Evolutionary conservation across 2,888 invertebrate species (phyloP), one percentile per base, ranked within the genome.

Genomic region (Eurytoma adleriae): DNA sequence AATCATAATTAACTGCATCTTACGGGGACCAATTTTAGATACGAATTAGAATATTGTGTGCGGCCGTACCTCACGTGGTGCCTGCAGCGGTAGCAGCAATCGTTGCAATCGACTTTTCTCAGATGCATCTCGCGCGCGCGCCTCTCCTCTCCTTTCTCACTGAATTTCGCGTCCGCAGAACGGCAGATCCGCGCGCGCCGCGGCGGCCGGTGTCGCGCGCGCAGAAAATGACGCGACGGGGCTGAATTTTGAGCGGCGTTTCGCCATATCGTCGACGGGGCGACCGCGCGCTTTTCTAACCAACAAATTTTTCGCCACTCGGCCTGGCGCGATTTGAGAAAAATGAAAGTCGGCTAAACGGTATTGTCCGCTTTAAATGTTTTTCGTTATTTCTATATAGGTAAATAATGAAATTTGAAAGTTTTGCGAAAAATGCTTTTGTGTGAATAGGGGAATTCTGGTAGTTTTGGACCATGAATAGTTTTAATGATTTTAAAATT

Each of bases 41-140:
- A 18, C 14, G 62, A 62, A 61, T 62, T 56, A 70, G 20, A 57
- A 50, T 71, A 61, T 57, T 56, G 61, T 40, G 16, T 70, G 62
- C 40, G 5, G 40, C 30, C 27, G n/a, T 80, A 74, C 81, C 78
- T 81, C 54, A 48, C 27, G 56, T 74, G 64, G 10, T 74, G 74
- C 59, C 57, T 66, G 59, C 81, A 81, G 74, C 81, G 77, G 30
- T 57, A 20, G 56, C 81, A 81, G 74, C 81, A 78, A 10, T 69
- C 68, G 7, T 50, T 48, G 59, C 52, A 64, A 10, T 50, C 12
- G 2, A 72, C 18, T 14, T 30, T 56, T 24, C 75, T 77, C 48
- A 64, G 20, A 18, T 80, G 64, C 69, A 62, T 72, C 66, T 18
- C 18, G 30, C 16, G 20, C 50, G 71, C 3, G 24, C 16, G 13